Evolutionary conservation across 1,140 invertebrate genomes (phyloP), one percentile per base, ranked within the genome.

Genomic region (Drosophila arawakana): DNA sequence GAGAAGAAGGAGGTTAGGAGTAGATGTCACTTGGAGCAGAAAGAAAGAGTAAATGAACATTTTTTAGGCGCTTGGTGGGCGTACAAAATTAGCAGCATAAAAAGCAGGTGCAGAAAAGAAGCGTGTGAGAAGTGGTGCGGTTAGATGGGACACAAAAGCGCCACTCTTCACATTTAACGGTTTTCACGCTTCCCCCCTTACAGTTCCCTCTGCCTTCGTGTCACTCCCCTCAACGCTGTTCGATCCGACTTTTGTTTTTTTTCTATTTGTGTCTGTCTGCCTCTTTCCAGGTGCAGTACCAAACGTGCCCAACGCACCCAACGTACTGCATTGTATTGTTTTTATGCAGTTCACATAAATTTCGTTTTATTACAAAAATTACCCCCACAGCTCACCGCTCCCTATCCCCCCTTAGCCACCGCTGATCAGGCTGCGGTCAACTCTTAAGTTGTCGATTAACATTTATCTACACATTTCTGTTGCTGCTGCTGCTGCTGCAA

Each of bases 301-400:
- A 21, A 21, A 21, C 18, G 18, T 21, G 1, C 15, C 15, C 15
- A 15, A 15, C 15, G 18, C 18, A 21, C 15, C 15, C 15, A 7
- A 39, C 30, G 37, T 44, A 8, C 44, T 25, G 37, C 30, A 47
- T 43, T 74, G 44, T 62, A 43, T 52, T 70, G 58, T 62, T 70
- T 67, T 66, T 66, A 47, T 52, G 77, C 65, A 62, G 30, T 39
- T 57, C 84, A 80, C 73, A 88, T 86, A 80, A 78, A 86, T 86
- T 83, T 76, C 67, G 62, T 68, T 88, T 76, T 85, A 88, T 88
- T 86, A 77, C 76, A 69, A 82, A 30, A 88, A 85, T 85, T 85
- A 86, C 76, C 68, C 67, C 77, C 75, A 80, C 62, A 69, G 73
- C 61, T 65, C 61, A 34, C 9, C 3, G 3, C 15, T n/a, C n/a